These are phyloP conservation scores for Corynorhinus townsendii DNA, from an alignment of 2,113 vertebrate genomes.

Conservation along the genomic window DNA sequence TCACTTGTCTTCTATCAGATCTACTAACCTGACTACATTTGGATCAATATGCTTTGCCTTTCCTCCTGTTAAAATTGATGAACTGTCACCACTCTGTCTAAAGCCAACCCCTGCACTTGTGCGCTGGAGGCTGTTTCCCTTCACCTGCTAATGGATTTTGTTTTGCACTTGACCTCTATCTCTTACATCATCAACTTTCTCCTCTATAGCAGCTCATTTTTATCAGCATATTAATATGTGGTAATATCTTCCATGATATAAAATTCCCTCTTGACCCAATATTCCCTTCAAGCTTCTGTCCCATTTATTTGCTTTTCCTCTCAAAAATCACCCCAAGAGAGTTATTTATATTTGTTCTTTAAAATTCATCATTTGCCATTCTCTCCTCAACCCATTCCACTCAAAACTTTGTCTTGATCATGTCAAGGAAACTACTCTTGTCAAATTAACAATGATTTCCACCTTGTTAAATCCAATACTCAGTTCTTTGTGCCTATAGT, in stretches of 20 bases:
- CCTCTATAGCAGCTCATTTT: not conserved
- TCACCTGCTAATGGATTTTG: not conserved
- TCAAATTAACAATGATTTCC: not conserved
- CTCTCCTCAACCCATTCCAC: not conserved
- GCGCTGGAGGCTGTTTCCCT: not conserved
- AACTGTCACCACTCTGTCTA: not conserved
- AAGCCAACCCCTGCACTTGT: not conserved
- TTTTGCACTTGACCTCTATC: not conserved
- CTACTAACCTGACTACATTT: not conserved
- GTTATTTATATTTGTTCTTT: not conserved
- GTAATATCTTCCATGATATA: not conserved
- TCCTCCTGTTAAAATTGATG: conserved; percentile 31
- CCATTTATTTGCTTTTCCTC: not conserved
- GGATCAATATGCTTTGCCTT: conserved; percentile 4
- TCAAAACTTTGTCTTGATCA: not conserved
- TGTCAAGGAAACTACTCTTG: not conserved
- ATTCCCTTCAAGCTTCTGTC: not conserved
- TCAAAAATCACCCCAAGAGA: not conserved
- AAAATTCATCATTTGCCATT: not conserved
- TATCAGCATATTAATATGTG: not conserved
- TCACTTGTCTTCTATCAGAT: not conserved
- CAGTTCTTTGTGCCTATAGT: not conserved
- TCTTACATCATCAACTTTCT: not conserved
- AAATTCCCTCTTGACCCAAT: not conserved
- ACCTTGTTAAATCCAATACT: not conserved